These are phyloP conservation scores for Solenodon paradoxus DNA, from an alignment of 2,113 vertebrate species.

Conservation along the genomic window DNA sequence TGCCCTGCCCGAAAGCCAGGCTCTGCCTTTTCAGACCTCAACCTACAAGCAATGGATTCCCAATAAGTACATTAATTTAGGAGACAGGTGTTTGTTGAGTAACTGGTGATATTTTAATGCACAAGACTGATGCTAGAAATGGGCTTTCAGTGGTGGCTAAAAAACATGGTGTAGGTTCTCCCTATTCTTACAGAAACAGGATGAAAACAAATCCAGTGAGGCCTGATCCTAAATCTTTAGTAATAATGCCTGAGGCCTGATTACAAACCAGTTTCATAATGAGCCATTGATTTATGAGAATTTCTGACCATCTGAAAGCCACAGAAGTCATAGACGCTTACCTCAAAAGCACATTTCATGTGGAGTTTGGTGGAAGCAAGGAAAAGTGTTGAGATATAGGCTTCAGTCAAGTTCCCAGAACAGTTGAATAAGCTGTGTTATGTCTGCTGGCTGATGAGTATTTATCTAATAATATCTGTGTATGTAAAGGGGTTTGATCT, in stretches of 20 bases:
- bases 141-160: not conserved
- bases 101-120: not conserved
- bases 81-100: not conserved
- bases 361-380: not conserved
- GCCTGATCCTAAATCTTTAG: not conserved
- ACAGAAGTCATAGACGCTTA: not conserved
- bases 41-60: not conserved
- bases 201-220: not conserved
- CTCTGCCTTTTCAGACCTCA: not conserved
- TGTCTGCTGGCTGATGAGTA: not conserved
- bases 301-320: not conserved
- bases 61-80: not conserved
- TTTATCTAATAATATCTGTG: not conserved
- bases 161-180: not conserved
- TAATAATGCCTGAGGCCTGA: not conserved
- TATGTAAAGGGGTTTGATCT: not conserved
- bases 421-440: not conserved
- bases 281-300: not conserved
- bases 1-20: not conserved
- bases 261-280: not conserved
- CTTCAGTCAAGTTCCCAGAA: not conserved
- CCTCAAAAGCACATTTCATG: not conserved
- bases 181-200: not conserved
- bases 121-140: not conserved
- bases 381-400: not conserved